Evolutionary conservation across 1,140 invertebrate genomes (phyloP), one percentile per base, ranked within the genome.

Genomic region (Trigoniulus corallinus): DNA sequence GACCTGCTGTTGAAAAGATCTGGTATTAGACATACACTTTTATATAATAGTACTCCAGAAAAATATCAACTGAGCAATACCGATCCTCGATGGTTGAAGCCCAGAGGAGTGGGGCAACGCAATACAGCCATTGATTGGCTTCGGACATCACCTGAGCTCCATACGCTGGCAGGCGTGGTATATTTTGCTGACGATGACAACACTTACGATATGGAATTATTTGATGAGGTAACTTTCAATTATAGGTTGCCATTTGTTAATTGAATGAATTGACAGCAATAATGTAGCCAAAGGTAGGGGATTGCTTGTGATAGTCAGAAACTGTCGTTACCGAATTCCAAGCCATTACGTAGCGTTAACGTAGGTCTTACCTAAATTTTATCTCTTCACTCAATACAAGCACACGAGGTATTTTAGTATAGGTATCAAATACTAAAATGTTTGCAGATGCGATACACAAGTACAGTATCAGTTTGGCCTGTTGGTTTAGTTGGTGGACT

Each of bases 171-270:
- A 57, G 88, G 87, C 1, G 78, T 96, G 40, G 79, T 98, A 0
- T 99, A 88, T 70, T 98, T 99, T 70, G 94, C 92, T 66, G 95
- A 99, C 67, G 95, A 99, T 68, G 95, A 99, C 64, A 99, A 99
- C 64, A 84, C 87, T 1, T 97, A 97, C 63, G 79, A 81, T 54
- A 62, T 93, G 20, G 79, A 84, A 64, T 65, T 97, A 37, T 96
- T 97, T 71, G 75, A 84, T 56, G 88, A 96, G 74, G 86, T 88
- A 64, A 62, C 52, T 20, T 13, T 47, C 12, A 37, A 37, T 34
- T 22, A 25, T 18, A 53, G 50, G 44, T 51, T 10, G 10, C 20
- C 21, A 50, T 45, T 20, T 12, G 20, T 45, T 12, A 39, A 39
- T 13, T 39, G 12, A 12, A 39, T 39, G 37, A n/a, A n/a, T n/a